Evolutionary conservation across 2,113 vertebrate genomes (phyloP), one percentile per base, ranked within the genome.

Genomic region (Clupea harengus): DNA sequence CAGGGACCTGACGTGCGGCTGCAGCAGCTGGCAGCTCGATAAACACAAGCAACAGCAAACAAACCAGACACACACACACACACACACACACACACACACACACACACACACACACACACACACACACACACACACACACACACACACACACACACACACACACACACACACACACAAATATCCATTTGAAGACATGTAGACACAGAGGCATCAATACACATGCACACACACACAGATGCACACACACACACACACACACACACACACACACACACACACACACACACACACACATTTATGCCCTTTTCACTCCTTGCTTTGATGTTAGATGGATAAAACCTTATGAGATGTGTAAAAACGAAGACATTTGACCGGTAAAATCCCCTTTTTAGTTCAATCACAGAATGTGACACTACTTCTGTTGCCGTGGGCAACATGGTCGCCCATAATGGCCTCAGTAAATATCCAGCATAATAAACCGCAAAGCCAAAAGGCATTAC

Each of bases 381-480:
- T 87, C 85, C 88, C 84, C 88, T 90, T 87, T 86, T 88, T 81
- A 89, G 90, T 92, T 93, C 92, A 93, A 92, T 94, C 93, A 94
- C 91, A 32, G 91, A 75, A 84, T 89, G 87, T 90, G 92, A 91
- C 85, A 91, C 90, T 85, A 89, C 90, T 90, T 82, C 88, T 93
- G 86, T 92, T 89, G 92, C 93, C 93, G 88, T 86, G 88, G 93
- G 93, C 92, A 84, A 88, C 87, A 92, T 54, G 86, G 88, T 89
- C 91, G 84, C 85, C 87, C 87, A 84, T 89, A 93, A 92, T 89
- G 86, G 85, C 86, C 84, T 91, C 83, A 90, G 88, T 89, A 88
- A 88, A 91, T 86, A 91, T 88, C 87, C 81, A 28, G 81, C 82
- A 85, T 84, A 80, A 84, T 78, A 78, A 78, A 78, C 28, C 25